These are phyloP conservation scores for Gila robusta DNA, from an alignment of 2,797 vertebrate genomes.

Conservation along the genomic window DNA sequence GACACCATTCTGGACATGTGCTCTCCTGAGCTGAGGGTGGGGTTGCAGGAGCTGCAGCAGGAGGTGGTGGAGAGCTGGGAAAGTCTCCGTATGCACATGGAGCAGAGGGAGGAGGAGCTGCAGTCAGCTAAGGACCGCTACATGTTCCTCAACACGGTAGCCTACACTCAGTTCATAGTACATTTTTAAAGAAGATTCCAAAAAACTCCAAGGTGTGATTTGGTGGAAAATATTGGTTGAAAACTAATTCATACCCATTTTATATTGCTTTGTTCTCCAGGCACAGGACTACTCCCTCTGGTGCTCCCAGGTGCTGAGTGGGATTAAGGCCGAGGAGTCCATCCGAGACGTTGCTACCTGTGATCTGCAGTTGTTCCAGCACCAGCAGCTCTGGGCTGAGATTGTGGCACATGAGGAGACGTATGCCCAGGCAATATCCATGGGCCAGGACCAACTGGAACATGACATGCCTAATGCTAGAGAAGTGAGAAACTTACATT, in stretches of 20 bases:
- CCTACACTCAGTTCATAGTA: slow-evolving; percentile 54
- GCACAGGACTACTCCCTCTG: slow-evolving; percentile 85
- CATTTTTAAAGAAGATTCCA: background rate
- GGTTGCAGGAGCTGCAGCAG: slow-evolving; percentile 80
- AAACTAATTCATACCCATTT: no score
- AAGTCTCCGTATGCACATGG: slow-evolving; percentile 74
- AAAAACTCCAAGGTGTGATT: background rate
- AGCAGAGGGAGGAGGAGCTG: slow-evolving; percentile 78
- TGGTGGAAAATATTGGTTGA: background rate
- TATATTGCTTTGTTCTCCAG: slow-evolving; percentile 67
- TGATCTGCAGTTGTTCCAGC: slow-evolving; percentile 79
- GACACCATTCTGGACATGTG: slow-evolving; percentile 73
- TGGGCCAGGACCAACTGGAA: slow-evolving; percentile 79
- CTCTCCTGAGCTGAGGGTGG: slow-evolving; percentile 67
- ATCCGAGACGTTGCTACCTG: slow-evolving; percentile 79
- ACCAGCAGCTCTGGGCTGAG: slow-evolving; percentile 85
- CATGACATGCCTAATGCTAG: slow-evolving; percentile 65
- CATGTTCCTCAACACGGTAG: slow-evolving; percentile 81
- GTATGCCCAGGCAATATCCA: slow-evolving; percentile 71
- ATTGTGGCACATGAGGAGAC: slow-evolving; percentile 82
- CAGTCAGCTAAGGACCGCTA: slow-evolving; percentile 74
- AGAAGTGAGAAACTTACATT: slow-evolving; percentile 74
- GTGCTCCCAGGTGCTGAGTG: slow-evolving; percentile 78
- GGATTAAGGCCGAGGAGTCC: slow-evolving; percentile 82
- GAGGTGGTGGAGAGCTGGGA: slow-evolving; percentile 84